Evolutionary conservation across 92 coral and sea anemone species (phyloP).

Genomic region (Phenganax stokvisi): DNA sequence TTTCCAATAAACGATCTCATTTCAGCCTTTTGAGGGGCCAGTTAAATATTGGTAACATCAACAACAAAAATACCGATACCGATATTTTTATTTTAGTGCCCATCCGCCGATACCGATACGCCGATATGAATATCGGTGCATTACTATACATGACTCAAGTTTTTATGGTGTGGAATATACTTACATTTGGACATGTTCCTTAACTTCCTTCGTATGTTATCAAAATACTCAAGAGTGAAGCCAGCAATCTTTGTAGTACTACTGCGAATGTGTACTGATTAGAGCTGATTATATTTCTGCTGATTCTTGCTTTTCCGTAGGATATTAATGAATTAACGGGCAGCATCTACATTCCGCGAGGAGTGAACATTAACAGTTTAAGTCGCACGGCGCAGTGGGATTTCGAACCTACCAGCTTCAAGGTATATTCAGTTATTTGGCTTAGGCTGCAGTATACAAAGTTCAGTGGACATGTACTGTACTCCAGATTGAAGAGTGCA

Average conservation of each 20-base stretch:
- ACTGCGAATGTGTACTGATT: background rate
- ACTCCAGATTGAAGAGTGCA: background rate
- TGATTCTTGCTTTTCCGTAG: conserved; percentile 33
- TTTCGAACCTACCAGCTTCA: conserved; percentile 70
- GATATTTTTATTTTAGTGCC: too few relatives aligned
- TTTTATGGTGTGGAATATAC: too few relatives aligned
- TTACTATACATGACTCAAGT: too few relatives aligned
- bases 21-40: too few relatives aligned
- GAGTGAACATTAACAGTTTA: conserved; percentile 89
- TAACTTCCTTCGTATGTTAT: too few relatives aligned
- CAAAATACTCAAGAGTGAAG: too few relatives aligned
- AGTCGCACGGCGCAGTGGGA: conserved; percentile 77
- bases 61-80: too few relatives aligned
- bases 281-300: background rate
- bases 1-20: too few relatives aligned
- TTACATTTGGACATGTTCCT: too few relatives aligned
- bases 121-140: too few relatives aligned
- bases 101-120: too few relatives aligned
- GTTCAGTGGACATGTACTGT: background rate
- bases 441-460: background rate
- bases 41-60: too few relatives aligned
- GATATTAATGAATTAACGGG: conserved; percentile 91
- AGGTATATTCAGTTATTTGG: conserved; percentile 47
- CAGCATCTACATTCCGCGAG: conserved; percentile 97
- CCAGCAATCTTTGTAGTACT: background rate